Percentiles rank a stretch among this genome's conserved stretches.
phyloP scores from a whole-genome alignment of 2,797 vertebrate species.

The Salmo trutta region DNA sequence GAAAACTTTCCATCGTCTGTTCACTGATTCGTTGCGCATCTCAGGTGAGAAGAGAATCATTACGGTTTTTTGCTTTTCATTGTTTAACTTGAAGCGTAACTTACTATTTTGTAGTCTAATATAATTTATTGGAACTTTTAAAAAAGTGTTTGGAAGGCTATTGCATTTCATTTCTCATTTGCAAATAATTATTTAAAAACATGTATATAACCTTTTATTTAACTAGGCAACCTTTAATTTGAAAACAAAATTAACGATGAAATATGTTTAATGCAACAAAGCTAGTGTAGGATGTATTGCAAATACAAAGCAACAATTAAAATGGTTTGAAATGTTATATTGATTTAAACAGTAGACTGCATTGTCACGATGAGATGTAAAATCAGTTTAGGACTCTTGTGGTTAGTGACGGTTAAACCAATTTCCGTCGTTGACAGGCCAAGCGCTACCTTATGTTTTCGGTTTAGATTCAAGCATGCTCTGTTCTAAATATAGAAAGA shows the following conservation, averaged over 20 bases:
- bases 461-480: conserved; percentile 30
- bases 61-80: not conserved
- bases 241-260: not conserved
- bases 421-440: conserved; percentile 45
- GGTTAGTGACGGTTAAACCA: conserved; percentile 47
- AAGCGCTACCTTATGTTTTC: conserved; percentile 29
- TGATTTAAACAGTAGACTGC: too few species aligned
- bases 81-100: not conserved
- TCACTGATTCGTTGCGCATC: conserved; percentile 69
- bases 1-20: conserved; percentile 71
- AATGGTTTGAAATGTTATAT: not conserved
- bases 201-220: too few species aligned
- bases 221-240: not conserved
- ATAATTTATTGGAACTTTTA: not conserved
- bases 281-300: not conserved
- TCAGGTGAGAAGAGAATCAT: conserved; percentile 68
- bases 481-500: not conserved
- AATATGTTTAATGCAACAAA: not conserved
- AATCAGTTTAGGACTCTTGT: not conserved
- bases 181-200: not conserved
- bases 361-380: not conserved
- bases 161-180: not conserved
- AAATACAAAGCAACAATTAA: not conserved
- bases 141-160: not conserved
- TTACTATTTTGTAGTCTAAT: not conserved